Percentiles rank a stretch among this genome's conserved stretches.
Evolutionary conservation across 92 coral and sea anemone genomes (phyloP).

Genomic region (Zoanthus sociatus): DNA sequence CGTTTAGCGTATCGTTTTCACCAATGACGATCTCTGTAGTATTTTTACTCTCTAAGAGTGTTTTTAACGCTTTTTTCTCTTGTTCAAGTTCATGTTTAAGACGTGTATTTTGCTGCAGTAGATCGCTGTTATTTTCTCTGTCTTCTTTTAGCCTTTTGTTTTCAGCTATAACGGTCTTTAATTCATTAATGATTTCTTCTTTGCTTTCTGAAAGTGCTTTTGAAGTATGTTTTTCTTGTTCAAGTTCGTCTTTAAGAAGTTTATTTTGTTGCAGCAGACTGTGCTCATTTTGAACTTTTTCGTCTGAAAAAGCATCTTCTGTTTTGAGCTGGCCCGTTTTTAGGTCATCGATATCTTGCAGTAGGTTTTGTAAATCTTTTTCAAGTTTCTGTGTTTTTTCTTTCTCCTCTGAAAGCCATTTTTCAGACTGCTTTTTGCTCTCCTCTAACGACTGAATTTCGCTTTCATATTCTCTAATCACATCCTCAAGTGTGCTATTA

Average conservation of each 20-base stretch:
- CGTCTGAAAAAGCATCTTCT: slow-evolving; percentile 49
- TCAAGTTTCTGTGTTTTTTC: slow-evolving; percentile 61
- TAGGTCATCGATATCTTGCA: slow-evolving; percentile 73
- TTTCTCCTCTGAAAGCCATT: slow-evolving; percentile 64
- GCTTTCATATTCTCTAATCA: slow-evolving; percentile 8
- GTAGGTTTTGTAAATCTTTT: slow-evolving; percentile 76
- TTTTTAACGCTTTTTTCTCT: slow-evolving; percentile 48
- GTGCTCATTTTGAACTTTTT: slow-evolving; percentile 40
- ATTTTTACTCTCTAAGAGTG: slow-evolving; percentile 53
- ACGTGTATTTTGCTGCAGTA: slow-evolving; percentile 65
- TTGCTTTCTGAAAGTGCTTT: slow-evolving; percentile 56
- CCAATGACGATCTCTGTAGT: slow-evolving; percentile 53
- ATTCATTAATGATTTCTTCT: slow-evolving; percentile 56
- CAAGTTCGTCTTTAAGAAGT: slow-evolving; percentile 62
- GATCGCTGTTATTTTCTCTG: slow-evolving; percentile 55
- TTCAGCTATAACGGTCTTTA: slow-evolving; percentile 5
- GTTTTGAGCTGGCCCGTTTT: slow-evolving; percentile 65
- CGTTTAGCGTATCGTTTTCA: neutral
- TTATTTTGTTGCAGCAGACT: slow-evolving; percentile 63
- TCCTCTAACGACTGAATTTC: slow-evolving; percentile 25
- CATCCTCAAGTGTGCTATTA: neutral
- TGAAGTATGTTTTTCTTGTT: slow-evolving; percentile 47
- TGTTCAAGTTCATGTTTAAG: slow-evolving; percentile 58
- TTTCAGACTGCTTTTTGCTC: neutral
- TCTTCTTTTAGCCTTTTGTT: neutral